A percentile compares a stretch with the other conserved stretches of the same genome.
Conservation (phyloP, 2,888 invertebrate species). For the Deroplatys truncata region DNA sequence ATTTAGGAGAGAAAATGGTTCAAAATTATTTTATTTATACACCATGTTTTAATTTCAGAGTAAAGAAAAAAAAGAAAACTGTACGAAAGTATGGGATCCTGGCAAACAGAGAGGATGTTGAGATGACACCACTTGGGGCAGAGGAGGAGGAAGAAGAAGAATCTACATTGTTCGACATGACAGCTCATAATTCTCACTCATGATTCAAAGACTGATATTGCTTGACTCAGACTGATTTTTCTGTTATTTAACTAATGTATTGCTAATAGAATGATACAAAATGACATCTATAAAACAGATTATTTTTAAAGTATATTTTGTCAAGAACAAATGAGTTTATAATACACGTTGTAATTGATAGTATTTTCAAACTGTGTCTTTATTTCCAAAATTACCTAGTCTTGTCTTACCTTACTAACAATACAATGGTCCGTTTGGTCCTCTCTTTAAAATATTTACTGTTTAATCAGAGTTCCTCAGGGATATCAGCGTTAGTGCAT, state of each 20-base stretch:
- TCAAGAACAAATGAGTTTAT: not conserved
- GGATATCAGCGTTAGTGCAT: no score
- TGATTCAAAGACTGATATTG: not conserved
- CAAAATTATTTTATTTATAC: not conserved
- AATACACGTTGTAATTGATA: not conserved
- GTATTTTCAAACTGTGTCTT: not conserved
- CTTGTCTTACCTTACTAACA: not conserved
- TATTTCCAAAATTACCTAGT: not conserved
- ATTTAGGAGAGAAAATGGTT: not conserved
- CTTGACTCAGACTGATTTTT: not conserved
- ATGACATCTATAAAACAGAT: not conserved
- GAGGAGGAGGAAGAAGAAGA: conserved; percentile 49
- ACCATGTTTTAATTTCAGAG: conserved; percentile 34
- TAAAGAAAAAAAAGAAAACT: conserved; percentile 42
- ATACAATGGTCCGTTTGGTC: not conserved
- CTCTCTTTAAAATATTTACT: no score
- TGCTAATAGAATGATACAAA: not conserved
- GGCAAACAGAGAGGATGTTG: conserved; percentile 44
- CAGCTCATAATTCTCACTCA: not conserved
- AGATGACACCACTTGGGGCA: conserved; percentile 46
- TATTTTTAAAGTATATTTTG: not conserved
- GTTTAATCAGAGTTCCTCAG: no score
- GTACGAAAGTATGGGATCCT: conserved; percentile 46
- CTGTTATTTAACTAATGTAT: no score
- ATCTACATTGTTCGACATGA: conserved; percentile 42